phyloP scores from a whole-genome alignment of 1,140 invertebrate genomes.

The Galleria mellonella region DNA sequence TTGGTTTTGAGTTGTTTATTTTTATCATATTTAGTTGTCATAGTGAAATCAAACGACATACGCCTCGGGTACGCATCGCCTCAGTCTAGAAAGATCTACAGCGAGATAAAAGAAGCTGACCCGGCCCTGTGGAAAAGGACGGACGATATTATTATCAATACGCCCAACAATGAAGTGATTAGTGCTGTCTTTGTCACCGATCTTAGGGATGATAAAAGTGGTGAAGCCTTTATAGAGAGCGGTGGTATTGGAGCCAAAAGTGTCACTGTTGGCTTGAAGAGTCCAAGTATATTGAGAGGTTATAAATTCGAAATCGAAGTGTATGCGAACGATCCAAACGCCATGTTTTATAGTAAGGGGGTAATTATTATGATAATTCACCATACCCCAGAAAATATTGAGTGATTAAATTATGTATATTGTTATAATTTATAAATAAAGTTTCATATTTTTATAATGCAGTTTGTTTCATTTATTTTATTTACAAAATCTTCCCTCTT shows the following conservation, averaged over 20 bases:
- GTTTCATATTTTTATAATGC: too few relatives aligned
- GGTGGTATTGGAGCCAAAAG: conserved; percentile 47
- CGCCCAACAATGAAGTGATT: conserved; percentile 42
- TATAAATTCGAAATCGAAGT: conserved; percentile 59
- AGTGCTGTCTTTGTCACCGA: conserved; percentile 47
- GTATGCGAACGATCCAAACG: conserved; percentile 32
- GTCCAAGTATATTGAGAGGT: conserved; percentile 51
- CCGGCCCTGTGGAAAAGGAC: conserved; percentile 54
- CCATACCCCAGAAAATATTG: conserved; percentile 40
- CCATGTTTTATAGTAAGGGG: conserved; percentile 30
- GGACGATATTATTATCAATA: conserved; percentile 46
- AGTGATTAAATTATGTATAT: not conserved
- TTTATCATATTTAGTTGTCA: conserved; percentile 11
- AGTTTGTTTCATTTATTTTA: too few relatives aligned
- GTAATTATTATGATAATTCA: conserved; percentile 23
- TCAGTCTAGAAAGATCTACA: conserved; percentile 40
- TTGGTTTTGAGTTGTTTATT: not conserved
- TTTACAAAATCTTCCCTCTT: too few relatives aligned
- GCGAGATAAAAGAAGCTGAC: conserved; percentile 48
- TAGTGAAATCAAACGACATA: conserved; percentile 33
- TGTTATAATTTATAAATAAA: too few relatives aligned
- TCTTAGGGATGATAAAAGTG: conserved; percentile 46
- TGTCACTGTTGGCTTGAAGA: conserved; percentile 45
- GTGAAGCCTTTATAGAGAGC: conserved; percentile 42
- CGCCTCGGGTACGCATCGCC: conserved; percentile 27